Evolutionary conservation across 2,113 vertebrate species (phyloP).

Genomic region (Eupsittula cactorum): DNA sequence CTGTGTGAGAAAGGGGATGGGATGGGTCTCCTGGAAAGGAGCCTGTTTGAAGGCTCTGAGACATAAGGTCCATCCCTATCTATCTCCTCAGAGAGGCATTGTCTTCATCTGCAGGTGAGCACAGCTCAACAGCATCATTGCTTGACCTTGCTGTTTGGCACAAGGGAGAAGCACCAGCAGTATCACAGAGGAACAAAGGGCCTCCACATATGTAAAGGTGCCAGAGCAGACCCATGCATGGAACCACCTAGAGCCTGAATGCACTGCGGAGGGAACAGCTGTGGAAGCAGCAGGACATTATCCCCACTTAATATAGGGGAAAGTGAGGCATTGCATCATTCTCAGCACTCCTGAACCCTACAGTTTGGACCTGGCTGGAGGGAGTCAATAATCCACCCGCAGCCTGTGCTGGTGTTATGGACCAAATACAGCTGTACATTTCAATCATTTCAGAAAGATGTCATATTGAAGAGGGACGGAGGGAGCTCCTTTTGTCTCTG

Average conservation of each 20-base stretch:
- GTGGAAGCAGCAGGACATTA: not conserved
- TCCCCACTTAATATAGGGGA: not conserved
- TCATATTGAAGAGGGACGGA: not conserved
- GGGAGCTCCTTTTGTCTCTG: not conserved
- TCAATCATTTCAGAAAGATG: not conserved
- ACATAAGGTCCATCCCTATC: not conserved
- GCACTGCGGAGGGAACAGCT: not conserved
- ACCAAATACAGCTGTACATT: not conserved
- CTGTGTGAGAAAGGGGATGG: accelerated
- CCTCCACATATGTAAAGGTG: not conserved
- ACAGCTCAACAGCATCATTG: not conserved
- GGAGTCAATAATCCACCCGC: accelerated
- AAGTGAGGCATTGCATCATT: not conserved
- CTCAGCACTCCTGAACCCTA: not conserved
- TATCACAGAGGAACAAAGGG: accelerated
- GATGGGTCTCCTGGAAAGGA: not conserved
- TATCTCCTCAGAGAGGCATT: not conserved
- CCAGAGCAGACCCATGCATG: not conserved
- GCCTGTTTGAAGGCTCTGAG: not conserved
- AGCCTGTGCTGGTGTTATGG: not conserved
- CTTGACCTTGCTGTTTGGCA: accelerated
- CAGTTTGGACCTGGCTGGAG: not conserved
- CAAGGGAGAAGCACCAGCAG: not conserved
- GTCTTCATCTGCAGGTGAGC: not conserved
- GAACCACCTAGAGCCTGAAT: not conserved